Evolutionary conservation across 2,113 vertebrate genomes (phyloP).

Genomic region (Acanthochromis polyacanthus): DNA sequence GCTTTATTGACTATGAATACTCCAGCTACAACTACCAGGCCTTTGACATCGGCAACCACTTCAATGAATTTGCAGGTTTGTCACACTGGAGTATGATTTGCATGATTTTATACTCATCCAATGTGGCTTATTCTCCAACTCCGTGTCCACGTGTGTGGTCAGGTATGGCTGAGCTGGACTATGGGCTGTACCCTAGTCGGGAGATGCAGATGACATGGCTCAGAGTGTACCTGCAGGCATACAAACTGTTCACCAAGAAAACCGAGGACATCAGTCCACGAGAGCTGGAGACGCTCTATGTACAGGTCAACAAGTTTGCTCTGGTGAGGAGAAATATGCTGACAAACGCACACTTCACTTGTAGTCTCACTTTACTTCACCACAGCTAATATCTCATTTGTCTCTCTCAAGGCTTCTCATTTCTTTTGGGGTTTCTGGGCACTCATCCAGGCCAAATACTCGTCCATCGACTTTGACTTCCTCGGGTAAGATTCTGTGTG

Average conservation of each 20-base stretch:
- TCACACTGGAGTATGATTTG: background rate
- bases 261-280: slow-evolving; percentile 80
- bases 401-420: slow-evolving; percentile 91
- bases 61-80: slow-evolving; percentile 97
- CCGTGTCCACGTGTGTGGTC: slow-evolving; percentile 34
- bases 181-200: slow-evolving; percentile 86
- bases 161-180: slow-evolving; percentile 95
- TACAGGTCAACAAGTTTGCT: slow-evolving; percentile 98
- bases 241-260: slow-evolving; percentile 86
- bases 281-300: slow-evolving; percentile 93
- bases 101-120: fast-evolving
- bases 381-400: slow-evolving; percentile 23
- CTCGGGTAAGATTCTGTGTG: slow-evolving; percentile 85
- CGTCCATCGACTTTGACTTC: slow-evolving; percentile 96
- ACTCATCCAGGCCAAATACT: slow-evolving; percentile 96
- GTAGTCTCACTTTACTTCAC: background rate
- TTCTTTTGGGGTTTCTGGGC: slow-evolving; percentile 99
- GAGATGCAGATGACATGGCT: slow-evolving; percentile 95
- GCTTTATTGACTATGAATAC: slow-evolving; percentile 98
- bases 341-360: background rate
- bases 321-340: slow-evolving; percentile 85
- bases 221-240: slow-evolving; percentile 90
- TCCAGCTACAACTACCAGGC: slow-evolving; percentile 98
- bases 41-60: slow-evolving; percentile 98
- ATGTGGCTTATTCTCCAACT: background rate